These are phyloP conservation scores for Sebastolobus alascanus DNA, from an alignment of 2,797 vertebrate species.

Conservation along the genomic window DNA sequence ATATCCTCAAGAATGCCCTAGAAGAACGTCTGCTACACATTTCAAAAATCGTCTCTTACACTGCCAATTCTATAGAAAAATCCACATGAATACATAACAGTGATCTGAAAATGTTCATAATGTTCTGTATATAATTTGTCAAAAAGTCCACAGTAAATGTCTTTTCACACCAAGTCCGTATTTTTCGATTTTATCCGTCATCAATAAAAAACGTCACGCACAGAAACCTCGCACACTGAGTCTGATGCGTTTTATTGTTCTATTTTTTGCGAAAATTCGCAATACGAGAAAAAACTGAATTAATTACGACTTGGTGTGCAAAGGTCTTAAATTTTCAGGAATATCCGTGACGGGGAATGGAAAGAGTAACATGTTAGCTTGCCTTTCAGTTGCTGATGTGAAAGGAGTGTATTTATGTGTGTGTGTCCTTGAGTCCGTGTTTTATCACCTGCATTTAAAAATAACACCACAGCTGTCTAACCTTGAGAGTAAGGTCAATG, in stretches of 20 bases:
- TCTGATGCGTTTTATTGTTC: too few species aligned
- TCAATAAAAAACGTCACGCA: too few species aligned
- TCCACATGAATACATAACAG: background rate
- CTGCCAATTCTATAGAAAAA: background rate
- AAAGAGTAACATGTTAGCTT: background rate
- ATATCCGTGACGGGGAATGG: background rate
- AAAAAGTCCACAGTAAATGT: background rate
- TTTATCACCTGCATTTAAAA: conserved; percentile 65
- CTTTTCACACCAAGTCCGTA: too few species aligned
- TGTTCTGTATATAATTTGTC: background rate
- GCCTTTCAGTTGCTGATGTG: conserved; percentile 26
- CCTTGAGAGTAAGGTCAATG: conserved; percentile 54
- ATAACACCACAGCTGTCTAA: conserved; percentile 56
- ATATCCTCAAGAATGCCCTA: background rate
- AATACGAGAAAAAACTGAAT: too few species aligned
- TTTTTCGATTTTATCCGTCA: too few species aligned
- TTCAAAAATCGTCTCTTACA: background rate
- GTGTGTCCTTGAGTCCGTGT: conserved; percentile 45
- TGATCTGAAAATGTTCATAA: background rate
- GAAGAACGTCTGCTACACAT: background rate
- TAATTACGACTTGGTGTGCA: too few species aligned
- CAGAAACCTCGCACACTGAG: too few species aligned
- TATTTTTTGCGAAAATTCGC: too few species aligned
- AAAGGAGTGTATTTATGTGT: conserved; percentile 7
- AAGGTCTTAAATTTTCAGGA: conserved; percentile 10